A percentile compares a stretch with the other conserved stretches of the same genome.
These are phyloP conservation scores for Acanthococcus lagerstroemiae DNA, from an alignment of 2,888 invertebrate genomes.

Conservation along the genomic window DNA sequence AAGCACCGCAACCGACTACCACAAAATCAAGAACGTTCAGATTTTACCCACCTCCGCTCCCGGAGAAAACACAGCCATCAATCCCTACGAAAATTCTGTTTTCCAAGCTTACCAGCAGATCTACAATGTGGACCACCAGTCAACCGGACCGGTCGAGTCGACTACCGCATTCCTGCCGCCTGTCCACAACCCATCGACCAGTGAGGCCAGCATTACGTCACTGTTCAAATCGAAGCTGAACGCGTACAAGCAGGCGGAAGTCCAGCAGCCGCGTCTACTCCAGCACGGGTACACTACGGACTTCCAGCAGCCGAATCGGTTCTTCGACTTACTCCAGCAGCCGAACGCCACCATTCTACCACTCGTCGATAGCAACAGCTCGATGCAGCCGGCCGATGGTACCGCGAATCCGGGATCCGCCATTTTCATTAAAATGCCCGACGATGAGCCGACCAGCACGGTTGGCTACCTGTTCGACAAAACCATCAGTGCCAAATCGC, in stretches of 20 bases:
- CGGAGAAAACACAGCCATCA: not conserved
- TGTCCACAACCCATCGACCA: not conserved
- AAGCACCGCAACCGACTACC: no score
- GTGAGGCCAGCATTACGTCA: slow-evolving; percentile 1
- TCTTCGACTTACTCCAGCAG: slow-evolving; percentile 13
- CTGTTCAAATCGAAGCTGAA: slow-evolving; percentile 9
- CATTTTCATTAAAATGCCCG: slow-evolving; percentile 17
- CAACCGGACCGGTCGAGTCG: not conserved
- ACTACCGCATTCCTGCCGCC: not conserved
- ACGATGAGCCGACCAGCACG: slow-evolving; percentile 13
- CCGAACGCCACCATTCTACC: not conserved
- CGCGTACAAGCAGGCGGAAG: slow-evolving; percentile 7
- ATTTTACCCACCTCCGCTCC: not conserved
- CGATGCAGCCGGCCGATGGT: not conserved
- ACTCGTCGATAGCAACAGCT: not conserved
- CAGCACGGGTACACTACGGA: not conserved
- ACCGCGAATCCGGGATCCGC: not conserved
- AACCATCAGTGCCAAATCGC: slow-evolving; percentile 11
- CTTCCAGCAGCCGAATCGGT: slow-evolving; percentile 13
- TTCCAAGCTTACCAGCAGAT: slow-evolving; percentile 14
- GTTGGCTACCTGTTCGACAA: slow-evolving; percentile 18
- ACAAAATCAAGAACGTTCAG: slow-evolving; percentile 11
- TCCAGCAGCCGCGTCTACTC: no score
- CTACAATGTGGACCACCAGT: slow-evolving; percentile 6
- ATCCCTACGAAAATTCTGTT: not conserved